Conservation (phyloP, 1,140 invertebrate species). For the Chlorops oryzae region DNA sequence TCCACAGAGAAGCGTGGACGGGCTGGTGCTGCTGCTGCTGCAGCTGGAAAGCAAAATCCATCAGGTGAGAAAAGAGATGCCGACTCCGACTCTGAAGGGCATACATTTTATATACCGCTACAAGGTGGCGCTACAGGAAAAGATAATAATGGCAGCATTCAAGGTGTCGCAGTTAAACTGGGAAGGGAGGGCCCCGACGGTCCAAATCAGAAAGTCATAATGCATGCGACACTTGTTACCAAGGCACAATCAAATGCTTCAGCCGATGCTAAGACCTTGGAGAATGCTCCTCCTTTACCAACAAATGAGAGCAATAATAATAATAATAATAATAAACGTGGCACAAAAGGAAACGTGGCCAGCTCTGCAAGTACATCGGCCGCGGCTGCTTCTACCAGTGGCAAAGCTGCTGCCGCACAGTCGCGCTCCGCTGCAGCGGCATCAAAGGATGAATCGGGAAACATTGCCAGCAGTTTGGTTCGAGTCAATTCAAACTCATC, state of each 20-base stretch:
- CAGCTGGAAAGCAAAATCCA: background rate
- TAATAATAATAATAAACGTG: too few relatives aligned
- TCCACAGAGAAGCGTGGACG: slow-evolving; percentile 26
- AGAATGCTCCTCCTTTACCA: too few relatives aligned
- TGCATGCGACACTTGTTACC: slow-evolving; percentile 62
- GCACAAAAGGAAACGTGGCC: background rate
- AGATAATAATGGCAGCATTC: slow-evolving; percentile 51
- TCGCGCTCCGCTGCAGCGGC: slow-evolving; percentile 23
- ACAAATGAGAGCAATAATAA: too few relatives aligned
- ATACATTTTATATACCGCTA: slow-evolving; percentile 65
- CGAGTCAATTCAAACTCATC: slow-evolving; percentile 42
- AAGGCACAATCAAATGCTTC: slow-evolving; percentile 51
- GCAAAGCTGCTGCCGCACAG: slow-evolving; percentile 4
- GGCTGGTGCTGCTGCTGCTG: slow-evolving; percentile 5
- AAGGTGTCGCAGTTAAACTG: slow-evolving; percentile 62
- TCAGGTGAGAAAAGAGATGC: slow-evolving; percentile 11
- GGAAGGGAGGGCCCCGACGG: slow-evolving; percentile 58
- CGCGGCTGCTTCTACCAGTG: slow-evolving; percentile 12
- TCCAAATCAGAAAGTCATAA: slow-evolving; percentile 58
- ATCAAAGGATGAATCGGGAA: slow-evolving; percentile 39
- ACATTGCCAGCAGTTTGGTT: slow-evolving; percentile 22
- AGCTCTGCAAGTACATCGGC: background rate
- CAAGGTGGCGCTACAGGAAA: slow-evolving; percentile 52
- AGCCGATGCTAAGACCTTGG: slow-evolving; percentile 39
- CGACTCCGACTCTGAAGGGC: slow-evolving; percentile 49